Evolutionary conservation across 2,888 invertebrate species (phyloP).

Genomic region (Lumbricus terrestris): DNA sequence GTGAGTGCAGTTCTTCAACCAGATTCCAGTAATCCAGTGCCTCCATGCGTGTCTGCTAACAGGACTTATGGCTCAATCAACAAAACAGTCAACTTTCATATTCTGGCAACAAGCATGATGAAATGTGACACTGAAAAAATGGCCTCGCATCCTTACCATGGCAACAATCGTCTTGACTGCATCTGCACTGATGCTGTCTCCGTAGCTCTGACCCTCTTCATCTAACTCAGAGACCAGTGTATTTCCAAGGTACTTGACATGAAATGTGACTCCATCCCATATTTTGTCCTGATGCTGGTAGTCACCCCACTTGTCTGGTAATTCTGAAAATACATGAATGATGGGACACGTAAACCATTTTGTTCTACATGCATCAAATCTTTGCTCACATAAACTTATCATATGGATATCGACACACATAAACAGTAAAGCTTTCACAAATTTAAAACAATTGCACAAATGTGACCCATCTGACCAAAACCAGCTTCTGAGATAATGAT

Average conservation of each 20-base stretch:
- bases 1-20: not conserved
- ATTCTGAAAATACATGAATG: slow-evolving; percentile 30
- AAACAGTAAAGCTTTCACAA: too few species aligned
- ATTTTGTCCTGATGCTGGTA: slow-evolving; percentile 33
- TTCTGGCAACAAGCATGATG: not conserved
- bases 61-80: not conserved
- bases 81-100: not conserved
- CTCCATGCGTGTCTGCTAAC: not conserved
- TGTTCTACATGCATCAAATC: not conserved
- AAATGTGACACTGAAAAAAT: not conserved
- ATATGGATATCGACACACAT: too few species aligned
- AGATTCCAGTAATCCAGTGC: too few species aligned
- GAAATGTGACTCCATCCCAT: slow-evolving; percentile 50
- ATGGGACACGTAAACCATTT: not conserved
- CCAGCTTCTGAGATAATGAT: too few species aligned
- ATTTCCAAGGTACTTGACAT: slow-evolving; percentile 73
- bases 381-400: not conserved
- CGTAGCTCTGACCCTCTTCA: slow-evolving; percentile 74
- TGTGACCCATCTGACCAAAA: too few species aligned
- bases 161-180: slow-evolving; percentile 79
- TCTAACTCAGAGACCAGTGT: slow-evolving; percentile 73
- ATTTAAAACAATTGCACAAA: too few species aligned
- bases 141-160: slow-evolving; percentile 61
- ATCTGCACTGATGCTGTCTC: slow-evolving; percentile 62
- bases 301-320: slow-evolving; percentile 34